Evolutionary conservation across 2,888 invertebrate genomes (phyloP).

Genomic region (Cataglyphis livida): DNA sequence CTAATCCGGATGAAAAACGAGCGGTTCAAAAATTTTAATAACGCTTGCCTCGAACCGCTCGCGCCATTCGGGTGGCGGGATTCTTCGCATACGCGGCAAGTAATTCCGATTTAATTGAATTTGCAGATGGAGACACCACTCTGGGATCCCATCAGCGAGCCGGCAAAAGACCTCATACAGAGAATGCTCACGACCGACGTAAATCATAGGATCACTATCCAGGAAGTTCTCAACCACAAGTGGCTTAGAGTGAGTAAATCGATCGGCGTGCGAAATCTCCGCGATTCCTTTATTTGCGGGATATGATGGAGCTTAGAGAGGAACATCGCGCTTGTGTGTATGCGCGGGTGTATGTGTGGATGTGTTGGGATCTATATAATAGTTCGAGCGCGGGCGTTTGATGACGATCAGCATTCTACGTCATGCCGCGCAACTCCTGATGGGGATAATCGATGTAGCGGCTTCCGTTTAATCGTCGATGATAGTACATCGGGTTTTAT

Average conservation of each 20-base stretch:
- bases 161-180: constrained; percentile 97
- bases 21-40: constrained; percentile 13
- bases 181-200: constrained; percentile 97
- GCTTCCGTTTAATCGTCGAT: constrained; percentile 46
- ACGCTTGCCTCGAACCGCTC: not conserved
- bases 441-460: constrained; percentile 44
- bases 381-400: constrained; percentile 37
- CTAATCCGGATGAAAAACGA: not conserved
- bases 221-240: constrained; percentile 97
- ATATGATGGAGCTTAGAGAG: not conserved
- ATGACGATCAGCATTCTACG: constrained; percentile 42
- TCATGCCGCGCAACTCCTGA: constrained; percentile 34
- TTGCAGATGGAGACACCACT: constrained; percentile 93
- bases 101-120: constrained; percentile 53
- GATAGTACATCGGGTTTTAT: constrained; percentile 51
- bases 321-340: not conserved
- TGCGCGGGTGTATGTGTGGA: not conserved
- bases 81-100: not conserved
- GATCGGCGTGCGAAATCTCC: not conserved
- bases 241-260: constrained; percentile 94
- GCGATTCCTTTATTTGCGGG: not conserved
- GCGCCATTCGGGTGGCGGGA: not conserved
- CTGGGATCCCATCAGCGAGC: constrained; percentile 97
- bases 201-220: constrained; percentile 96
- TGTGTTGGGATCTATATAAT: constrained; percentile 4